These are phyloP conservation scores for Drosophila orena DNA, from an alignment of 1,140 invertebrate species.

Conservation along the genomic window DNA sequence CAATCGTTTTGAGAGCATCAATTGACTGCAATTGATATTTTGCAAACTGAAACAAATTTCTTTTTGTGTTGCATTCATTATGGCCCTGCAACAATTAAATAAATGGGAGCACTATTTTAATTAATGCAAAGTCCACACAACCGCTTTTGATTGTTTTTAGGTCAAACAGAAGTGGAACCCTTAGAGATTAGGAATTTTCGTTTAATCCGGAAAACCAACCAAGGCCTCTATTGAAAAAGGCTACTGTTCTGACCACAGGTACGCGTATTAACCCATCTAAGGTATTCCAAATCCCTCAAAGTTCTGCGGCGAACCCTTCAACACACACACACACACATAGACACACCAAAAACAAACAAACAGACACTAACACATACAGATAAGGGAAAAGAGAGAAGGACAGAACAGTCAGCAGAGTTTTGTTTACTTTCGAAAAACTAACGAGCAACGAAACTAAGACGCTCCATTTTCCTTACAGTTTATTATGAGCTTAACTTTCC, in stretches of 20 bases:
- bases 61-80: not conserved
- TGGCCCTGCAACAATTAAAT: not conserved
- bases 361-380: not conserved
- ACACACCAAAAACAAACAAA: conserved; percentile 1
- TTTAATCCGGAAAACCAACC: conserved; percentile 16
- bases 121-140: conserved; percentile 11
- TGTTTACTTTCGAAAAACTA: conserved; percentile 58
- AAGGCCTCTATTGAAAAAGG: conserved; percentile 12
- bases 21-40: not conserved
- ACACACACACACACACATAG: conserved; percentile 1
- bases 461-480: conserved; percentile 77
- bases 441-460: conserved; percentile 68
- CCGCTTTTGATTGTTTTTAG: conserved; percentile 16
- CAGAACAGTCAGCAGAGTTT: conserved; percentile 49
- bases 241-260: conserved; percentile 31
- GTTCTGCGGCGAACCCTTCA: conserved; percentile 39
- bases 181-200: conserved; percentile 8
- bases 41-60: not conserved
- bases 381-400: not conserved
- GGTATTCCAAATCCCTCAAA: conserved; percentile 42
- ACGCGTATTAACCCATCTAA: conserved; percentile 37
- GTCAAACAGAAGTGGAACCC: not conserved
- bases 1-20: not conserved
- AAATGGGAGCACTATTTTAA: conserved; percentile 7
- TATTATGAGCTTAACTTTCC: conserved; percentile 82